Conservation (phyloP, 1,140 invertebrate genomes). For the Diorhabda sublineata region DNA sequence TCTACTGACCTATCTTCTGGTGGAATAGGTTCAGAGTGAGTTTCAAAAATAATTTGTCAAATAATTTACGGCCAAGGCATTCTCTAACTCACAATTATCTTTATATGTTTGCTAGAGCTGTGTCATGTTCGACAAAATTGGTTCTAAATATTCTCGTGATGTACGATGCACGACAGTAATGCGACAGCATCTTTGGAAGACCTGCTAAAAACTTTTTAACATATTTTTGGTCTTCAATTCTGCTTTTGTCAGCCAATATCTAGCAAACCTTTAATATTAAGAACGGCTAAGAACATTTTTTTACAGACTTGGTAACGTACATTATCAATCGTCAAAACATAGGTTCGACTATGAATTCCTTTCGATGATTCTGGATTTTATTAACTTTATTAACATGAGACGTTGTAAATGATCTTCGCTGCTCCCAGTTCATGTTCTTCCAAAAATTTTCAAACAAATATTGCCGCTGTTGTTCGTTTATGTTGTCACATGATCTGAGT, state of each 20-base stretch:
- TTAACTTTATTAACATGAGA: slow-evolving; percentile 6
- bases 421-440: slow-evolving; percentile 17
- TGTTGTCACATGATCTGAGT: slow-evolving; percentile 15
- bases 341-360: slow-evolving; percentile 6
- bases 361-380: slow-evolving; percentile 8
- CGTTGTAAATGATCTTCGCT: slow-evolving; percentile 17
- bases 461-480: slow-evolving; percentile 13
- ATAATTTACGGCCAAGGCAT: no score
- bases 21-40: neutral
- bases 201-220: neutral
- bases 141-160: neutral
- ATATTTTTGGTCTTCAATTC: neutral
- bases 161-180: neutral
- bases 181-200: neutral
- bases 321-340: slow-evolving; percentile 11
- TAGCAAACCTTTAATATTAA: neutral
- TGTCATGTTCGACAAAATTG: neutral
- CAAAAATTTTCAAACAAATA: slow-evolving; percentile 13
- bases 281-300: slow-evolving; percentile 4
- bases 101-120: neutral
- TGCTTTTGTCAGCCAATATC: neutral
- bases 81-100: neutral
- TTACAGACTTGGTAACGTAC: slow-evolving; percentile 6
- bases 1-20: neutral
- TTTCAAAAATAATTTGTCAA: neutral